phyloP scores from a whole-genome alignment of 2,888 invertebrate genomes.

The Pogonocherus hispidulus region DNA sequence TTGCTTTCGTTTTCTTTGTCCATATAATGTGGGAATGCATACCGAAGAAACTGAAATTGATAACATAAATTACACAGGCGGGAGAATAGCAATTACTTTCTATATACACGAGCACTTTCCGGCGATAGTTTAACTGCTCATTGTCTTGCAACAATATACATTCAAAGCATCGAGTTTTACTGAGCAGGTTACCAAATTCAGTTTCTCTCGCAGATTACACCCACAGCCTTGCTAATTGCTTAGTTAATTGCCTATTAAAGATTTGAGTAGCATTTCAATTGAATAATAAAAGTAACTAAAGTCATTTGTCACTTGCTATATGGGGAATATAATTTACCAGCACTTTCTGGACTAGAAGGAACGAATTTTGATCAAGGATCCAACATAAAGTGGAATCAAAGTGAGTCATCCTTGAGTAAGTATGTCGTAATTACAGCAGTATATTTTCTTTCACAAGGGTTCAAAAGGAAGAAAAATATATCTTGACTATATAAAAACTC shows the following conservation, averaged over 20 bases:
- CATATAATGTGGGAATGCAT: neutral
- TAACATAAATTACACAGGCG: constrained; percentile 5
- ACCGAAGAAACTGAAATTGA: constrained; percentile 18
- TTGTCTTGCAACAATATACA: neutral
- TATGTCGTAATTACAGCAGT: no score
- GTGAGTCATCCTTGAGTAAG: no score
- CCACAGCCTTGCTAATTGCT: neutral
- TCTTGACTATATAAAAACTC: no score
- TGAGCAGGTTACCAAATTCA: neutral
- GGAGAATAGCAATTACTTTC: neutral
- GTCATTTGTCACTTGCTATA: neutral
- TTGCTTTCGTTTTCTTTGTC: neutral
- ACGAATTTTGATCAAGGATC: no score
- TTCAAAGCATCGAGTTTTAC: neutral
- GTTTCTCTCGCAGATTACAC: neutral
- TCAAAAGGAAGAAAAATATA: no score
- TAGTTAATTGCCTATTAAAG: neutral
- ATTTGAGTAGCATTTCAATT: neutral
- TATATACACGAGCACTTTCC: neutral
- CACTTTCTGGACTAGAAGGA: no score
- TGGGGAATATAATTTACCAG: neutral
- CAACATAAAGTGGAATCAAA: no score
- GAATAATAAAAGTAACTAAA: neutral
- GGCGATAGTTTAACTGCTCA: neutral
- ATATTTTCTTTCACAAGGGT: no score